Conservation (phyloP, 2,797 vertebrate genomes). For the Periophthalmus magnuspinnatus region DNA sequence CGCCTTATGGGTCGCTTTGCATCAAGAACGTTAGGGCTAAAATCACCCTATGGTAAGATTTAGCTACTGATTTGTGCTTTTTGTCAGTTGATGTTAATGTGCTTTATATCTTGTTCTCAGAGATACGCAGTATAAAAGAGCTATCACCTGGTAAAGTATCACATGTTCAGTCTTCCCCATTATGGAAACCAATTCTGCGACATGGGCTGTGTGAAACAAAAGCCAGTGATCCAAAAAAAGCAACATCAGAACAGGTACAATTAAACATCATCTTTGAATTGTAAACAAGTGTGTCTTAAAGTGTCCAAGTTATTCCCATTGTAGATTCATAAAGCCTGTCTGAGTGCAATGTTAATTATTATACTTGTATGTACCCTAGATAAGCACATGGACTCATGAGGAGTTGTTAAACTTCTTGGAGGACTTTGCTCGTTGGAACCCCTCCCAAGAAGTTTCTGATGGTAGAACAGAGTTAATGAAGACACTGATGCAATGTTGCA, state of each 20-base stretch:
- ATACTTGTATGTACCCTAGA: conserved; percentile 38
- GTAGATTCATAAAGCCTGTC: background rate
- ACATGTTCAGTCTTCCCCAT: conserved; percentile 86
- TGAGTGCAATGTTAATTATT: background rate
- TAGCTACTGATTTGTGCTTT: background rate
- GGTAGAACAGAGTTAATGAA: conserved; percentile 86
- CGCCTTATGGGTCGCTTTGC: conserved; percentile 96
- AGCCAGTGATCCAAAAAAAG: conserved; percentile 17
- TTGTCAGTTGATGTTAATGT: background rate
- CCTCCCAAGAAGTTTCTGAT: conserved; percentile 83
- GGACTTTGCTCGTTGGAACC: conserved; percentile 90
- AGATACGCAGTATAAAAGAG: conserved; percentile 80
- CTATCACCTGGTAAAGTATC: conserved; percentile 82
- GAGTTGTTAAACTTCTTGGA: conserved; percentile 85
- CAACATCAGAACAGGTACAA: conserved; percentile 53
- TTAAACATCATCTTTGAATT: too few relatives aligned
- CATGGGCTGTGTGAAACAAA: conserved; percentile 80
- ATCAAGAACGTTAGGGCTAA: conserved; percentile 90
- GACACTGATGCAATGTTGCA: conserved; percentile 85
- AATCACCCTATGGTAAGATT: conserved; percentile 85
- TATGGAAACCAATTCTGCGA: conserved; percentile 95
- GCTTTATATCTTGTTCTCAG: conserved; percentile 64
- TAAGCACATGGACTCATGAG: conserved; percentile 61
- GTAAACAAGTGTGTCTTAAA: background rate
- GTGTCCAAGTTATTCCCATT: background rate